Evolutionary conservation across 2,113 vertebrate genomes (phyloP).

Genomic region (Edolisoma coerulescens): DNA sequence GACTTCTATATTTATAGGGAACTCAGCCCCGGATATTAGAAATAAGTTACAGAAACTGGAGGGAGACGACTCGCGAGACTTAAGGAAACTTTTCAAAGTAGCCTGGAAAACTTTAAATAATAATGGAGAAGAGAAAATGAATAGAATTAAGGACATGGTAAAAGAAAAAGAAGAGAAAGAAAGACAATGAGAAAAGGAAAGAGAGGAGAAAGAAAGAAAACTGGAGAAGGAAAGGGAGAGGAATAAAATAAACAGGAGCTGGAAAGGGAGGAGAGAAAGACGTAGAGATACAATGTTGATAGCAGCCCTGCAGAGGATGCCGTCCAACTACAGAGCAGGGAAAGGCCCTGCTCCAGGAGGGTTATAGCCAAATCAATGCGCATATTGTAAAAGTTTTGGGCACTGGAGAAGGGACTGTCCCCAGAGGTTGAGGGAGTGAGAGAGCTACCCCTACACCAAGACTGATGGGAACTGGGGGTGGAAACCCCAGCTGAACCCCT

Average conservation of each 20-base stretch:
- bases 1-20: not conserved
- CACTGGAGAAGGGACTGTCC: not conserved
- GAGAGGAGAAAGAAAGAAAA: not conserved
- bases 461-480: not conserved
- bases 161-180: not conserved
- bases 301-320: not conserved
- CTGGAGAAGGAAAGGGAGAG: no score
- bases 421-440: not conserved
- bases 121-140: not conserved
- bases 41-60: not conserved
- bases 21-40: not conserved
- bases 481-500: not conserved
- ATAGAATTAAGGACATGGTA: not conserved
- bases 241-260: not conserved
- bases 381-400: not conserved
- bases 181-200: not conserved
- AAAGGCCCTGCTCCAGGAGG: not conserved
- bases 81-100: not conserved
- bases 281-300: not conserved
- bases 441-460: not conserved
- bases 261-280: not conserved
- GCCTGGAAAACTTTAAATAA: not conserved
- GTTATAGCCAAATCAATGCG: not conserved
- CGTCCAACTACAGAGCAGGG: not conserved
- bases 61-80: not conserved